Evolutionary conservation across 2,113 vertebrate species (phyloP), one percentile per base, ranked within the genome.

Genomic region (zebrafish (Danio rerio)): DNA sequence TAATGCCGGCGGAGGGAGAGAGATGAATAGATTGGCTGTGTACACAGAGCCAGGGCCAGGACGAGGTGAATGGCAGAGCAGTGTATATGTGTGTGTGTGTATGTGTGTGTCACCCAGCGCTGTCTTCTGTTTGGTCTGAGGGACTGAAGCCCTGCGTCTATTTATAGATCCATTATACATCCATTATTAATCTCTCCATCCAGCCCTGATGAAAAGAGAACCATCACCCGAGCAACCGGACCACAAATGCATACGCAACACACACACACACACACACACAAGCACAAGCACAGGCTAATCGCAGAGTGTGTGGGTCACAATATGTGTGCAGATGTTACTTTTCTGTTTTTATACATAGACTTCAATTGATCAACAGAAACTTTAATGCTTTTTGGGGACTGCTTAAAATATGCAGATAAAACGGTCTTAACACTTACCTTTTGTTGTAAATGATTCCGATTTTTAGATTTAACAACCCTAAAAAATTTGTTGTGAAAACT

Each of bases 11-110:
- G 69, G 87, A 87, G 86, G 81, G 84, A 86, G 83, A 87, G 83
- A 90, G 89, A 89, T 89, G 87, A 89, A 90, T 88, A 89, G 88
- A 88, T 87, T 76, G 83, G 78, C 87, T 84, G 86, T 84, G 88
- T 83, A 81, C 84, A 86, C 86, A 88, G 73, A 58, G 75, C 73
- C 73, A 81, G 72, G 76, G 78, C 70, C 66, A 78, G 80, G 72
- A 76, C 42, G 49, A 78, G 78, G 84, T 75, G 78, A 83, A 81
- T 82, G 83, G 83, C 45, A 58, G 70, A 70, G 81, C 31, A 40
- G 53, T 63, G 52, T 13, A 47, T 79, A 47, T 83, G 72, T 82
- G 40, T 73, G 56, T 77, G 45, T 84, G 65, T 81, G 65, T 84
- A 61, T 76, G 69, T 74, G 71, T 78, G 68, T 79, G 73, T 84